Conservation (phyloP, 2,113 vertebrate genomes). For the Tupaia chinensis region DNA sequence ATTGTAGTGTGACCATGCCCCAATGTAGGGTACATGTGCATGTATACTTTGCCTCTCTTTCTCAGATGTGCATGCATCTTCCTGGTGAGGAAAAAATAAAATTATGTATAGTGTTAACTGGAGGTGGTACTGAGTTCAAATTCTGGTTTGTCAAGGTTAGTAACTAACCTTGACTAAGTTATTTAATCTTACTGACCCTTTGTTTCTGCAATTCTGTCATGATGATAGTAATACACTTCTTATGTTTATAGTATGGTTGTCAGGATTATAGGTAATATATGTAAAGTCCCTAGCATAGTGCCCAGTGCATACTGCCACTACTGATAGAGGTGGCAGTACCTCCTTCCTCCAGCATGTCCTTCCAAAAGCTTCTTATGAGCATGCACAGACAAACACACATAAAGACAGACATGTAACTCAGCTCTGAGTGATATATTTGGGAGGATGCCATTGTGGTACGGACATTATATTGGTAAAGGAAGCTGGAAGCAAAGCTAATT, state of each 20-base stretch:
- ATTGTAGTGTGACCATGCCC: no score
- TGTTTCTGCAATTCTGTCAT: background rate
- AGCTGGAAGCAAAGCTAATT: background rate
- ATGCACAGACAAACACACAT: background rate
- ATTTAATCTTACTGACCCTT: background rate
- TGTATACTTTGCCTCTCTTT: no score
- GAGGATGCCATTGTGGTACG: background rate
- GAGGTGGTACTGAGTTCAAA: slow-evolving; percentile 13
- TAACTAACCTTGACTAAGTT: background rate
- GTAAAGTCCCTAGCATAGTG: background rate
- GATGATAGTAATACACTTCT: background rate
- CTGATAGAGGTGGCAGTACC: background rate
- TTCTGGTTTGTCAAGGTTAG: background rate
- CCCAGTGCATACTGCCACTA: background rate
- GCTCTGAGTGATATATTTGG: background rate
- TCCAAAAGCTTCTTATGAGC: background rate
- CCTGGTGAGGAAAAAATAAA: no score
- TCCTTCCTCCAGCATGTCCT: background rate
- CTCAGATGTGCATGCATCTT: no score
- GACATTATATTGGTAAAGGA: background rate
- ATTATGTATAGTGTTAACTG: background rate
- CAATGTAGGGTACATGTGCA: no score
- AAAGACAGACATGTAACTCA: background rate
- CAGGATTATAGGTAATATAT: background rate
- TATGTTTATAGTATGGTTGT: background rate